Conservation (phyloP, 2,797 vertebrate species). For the Parotocinclus haroldoi region DNA sequence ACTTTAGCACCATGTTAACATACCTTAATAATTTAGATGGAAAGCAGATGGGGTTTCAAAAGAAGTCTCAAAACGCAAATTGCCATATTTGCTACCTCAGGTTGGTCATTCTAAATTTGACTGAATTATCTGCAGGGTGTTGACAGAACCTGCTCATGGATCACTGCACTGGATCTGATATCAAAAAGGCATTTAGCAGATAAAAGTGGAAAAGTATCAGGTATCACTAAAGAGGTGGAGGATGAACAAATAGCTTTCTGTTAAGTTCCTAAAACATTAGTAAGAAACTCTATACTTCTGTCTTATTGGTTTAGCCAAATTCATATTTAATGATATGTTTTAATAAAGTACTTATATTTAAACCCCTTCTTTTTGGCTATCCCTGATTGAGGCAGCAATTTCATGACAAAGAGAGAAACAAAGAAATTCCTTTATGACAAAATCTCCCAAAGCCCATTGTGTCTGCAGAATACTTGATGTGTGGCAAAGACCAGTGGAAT, state of each 20-base stretch:
- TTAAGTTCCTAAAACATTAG: slow-evolving; percentile 28
- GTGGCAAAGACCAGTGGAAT: slow-evolving; percentile 42
- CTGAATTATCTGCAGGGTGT: neutral
- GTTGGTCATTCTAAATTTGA: no score
- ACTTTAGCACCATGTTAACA: no score
- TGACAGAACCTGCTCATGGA: no score
- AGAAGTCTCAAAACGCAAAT: no score
- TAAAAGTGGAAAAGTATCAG: slow-evolving; percentile 28
- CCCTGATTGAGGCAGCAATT: slow-evolving; percentile 42
- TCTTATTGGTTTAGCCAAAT: slow-evolving; percentile 50
- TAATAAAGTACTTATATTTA: slow-evolving; percentile 48
- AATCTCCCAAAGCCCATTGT: slow-evolving; percentile 7
- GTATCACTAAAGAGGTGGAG: slow-evolving; percentile 7
- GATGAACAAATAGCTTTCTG: slow-evolving; percentile 4
- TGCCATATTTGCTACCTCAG: no score
- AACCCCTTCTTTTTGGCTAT: slow-evolving; percentile 14
- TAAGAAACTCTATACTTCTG: slow-evolving; percentile 29
- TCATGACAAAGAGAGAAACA: slow-evolving; percentile 28
- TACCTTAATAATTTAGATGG: no score
- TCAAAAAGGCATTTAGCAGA: slow-evolving; percentile 18
- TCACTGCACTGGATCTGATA: no score
- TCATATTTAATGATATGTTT: slow-evolving; percentile 53
- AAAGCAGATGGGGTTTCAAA: no score
- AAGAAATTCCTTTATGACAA: slow-evolving; percentile 42
- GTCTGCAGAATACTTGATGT: slow-evolving; percentile 33